These are phyloP conservation scores for Palloptera scutellata DNA, from an alignment of 2,888 invertebrate genomes.

Conservation along the genomic window DNA sequence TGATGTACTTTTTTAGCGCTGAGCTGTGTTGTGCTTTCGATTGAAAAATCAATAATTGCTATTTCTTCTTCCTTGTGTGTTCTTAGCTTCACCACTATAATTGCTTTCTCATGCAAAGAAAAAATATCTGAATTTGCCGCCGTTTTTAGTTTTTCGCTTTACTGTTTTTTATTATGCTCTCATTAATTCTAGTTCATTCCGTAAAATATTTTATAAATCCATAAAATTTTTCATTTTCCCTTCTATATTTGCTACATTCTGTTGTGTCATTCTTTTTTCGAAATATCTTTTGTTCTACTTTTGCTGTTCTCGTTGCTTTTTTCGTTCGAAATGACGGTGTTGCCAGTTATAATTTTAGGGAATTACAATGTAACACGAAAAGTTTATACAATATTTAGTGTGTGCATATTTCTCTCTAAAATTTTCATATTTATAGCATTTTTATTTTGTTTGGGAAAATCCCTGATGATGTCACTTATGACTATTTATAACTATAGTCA, in stretches of 20 bases:
- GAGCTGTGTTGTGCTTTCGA: neutral
- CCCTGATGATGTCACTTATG: too few relatives aligned
- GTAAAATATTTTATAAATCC: neutral
- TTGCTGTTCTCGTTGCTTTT: neutral
- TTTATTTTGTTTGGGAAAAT: too few relatives aligned
- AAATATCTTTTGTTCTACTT: neutral
- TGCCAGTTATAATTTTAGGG: too few relatives aligned
- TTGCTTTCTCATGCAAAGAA: neutral
- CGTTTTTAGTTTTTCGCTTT: constrained; percentile 6
- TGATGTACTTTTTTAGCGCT: neutral
- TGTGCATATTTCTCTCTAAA: too few relatives aligned
- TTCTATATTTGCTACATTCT: neutral
- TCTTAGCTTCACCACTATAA: neutral
- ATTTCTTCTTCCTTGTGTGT: constrained; percentile 3
- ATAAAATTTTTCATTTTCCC: neutral
- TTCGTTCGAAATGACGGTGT: neutral
- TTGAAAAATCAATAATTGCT: constrained; percentile 51
- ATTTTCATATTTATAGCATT: too few relatives aligned
- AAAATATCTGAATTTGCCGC: constrained; percentile 3
- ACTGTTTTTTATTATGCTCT: neutral
- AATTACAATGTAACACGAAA: too few relatives aligned
- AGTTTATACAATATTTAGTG: too few relatives aligned
- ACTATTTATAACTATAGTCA: too few relatives aligned
- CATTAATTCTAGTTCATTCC: neutral
- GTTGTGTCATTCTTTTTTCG: constrained; percentile 10